These are phyloP conservation scores for Phodopus roborovskii DNA, from an alignment of 2,113 vertebrate species.

Conservation along the genomic window DNA sequence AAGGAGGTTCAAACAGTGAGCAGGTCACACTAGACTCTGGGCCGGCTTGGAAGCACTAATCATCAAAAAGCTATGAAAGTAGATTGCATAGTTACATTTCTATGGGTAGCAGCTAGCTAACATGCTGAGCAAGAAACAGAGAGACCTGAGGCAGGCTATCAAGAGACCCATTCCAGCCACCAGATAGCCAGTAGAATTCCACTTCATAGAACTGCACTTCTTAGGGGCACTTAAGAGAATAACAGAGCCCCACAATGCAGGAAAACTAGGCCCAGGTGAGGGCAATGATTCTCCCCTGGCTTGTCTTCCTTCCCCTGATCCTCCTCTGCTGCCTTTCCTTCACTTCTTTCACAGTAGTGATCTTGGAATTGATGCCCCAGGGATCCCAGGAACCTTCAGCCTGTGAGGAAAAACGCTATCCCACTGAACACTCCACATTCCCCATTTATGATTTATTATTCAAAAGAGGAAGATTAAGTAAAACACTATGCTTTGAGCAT, in stretches of 20 bases:
- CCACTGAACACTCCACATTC: neutral
- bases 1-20: neutral
- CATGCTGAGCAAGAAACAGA: neutral
- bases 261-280: neutral
- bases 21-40: neutral
- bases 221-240: neutral
- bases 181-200: neutral
- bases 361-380: neutral
- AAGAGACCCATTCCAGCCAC: neutral
- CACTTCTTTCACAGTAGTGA: neutral
- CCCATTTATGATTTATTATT: neutral
- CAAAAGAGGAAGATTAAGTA: neutral
- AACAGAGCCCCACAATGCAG: neutral
- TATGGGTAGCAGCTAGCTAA: neutral
- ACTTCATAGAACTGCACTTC: neutral
- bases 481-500: neutral
- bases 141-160: fast-evolving
- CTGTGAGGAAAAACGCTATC: neutral
- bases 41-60: neutral
- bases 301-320: neutral
- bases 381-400: neutral
- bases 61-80: neutral
- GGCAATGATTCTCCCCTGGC: neutral
- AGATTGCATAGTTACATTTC: neutral
- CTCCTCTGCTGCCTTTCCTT: neutral